These are phyloP conservation scores for Gadus macrocephalus DNA, from an alignment of 2,113 vertebrate species.

Conservation along the genomic window DNA sequence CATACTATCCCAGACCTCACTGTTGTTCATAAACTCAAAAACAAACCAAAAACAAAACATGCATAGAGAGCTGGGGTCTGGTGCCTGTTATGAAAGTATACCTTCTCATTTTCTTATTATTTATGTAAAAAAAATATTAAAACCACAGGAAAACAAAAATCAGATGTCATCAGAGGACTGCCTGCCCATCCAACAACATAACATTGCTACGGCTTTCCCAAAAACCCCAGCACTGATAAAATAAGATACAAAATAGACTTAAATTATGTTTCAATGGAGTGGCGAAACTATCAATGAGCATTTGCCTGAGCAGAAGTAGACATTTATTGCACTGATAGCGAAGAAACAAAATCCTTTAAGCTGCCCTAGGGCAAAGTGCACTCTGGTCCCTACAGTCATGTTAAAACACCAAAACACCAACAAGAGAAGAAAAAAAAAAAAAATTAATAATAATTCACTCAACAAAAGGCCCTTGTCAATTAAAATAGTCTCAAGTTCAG, in stretches of 20 bases:
- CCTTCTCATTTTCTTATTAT: conserved; percentile 68
- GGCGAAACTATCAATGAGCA: conserved; percentile 4
- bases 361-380: not conserved
- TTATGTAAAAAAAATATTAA: conserved; percentile 66
- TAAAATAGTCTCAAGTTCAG: not conserved
- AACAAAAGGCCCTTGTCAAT: not conserved
- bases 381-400: not conserved
- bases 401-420: not conserved
- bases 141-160: conserved; percentile 48
- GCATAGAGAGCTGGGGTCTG: conserved; percentile 54
- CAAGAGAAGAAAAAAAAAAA: too few species aligned
- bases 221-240: conserved; percentile 22
- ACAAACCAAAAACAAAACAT: not conserved
- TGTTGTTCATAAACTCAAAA: not conserved
- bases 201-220: conserved; percentile 1
- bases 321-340: not conserved
- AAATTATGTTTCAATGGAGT: conserved; percentile 40
- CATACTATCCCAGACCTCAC: too few species aligned
- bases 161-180: conserved; percentile 12
- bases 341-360: not conserved
- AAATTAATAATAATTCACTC: too few species aligned
- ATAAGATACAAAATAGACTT: conserved; percentile 29
- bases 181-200: conserved; percentile 3
- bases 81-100: conserved; percentile 69
- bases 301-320: not conserved